Conservation (phyloP, 2,888 invertebrate genomes). For the Linnaemya tessellans region DNA sequence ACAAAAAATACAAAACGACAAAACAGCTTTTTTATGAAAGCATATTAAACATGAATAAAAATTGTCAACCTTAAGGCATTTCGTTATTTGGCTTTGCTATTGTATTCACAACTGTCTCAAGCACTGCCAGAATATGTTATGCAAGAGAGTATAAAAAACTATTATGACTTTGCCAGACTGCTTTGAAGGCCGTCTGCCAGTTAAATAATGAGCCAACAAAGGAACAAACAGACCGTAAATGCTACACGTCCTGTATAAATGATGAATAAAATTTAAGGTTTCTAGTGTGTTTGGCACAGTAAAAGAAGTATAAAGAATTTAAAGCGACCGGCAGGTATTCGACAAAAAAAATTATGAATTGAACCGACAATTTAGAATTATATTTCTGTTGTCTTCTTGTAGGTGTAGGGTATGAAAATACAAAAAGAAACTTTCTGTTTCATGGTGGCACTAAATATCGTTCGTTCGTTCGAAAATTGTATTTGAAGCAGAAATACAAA, state of each 20-base stretch:
- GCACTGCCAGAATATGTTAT: constrained; percentile 17
- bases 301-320: no score
- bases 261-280: not conserved
- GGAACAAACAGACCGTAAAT: constrained; percentile 12
- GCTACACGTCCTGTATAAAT: not conserved
- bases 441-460: no score
- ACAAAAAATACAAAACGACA: not conserved
- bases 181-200: constrained; percentile 12
- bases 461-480: no score
- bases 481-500: no score
- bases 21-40: not conserved
- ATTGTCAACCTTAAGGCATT: constrained; percentile 43
- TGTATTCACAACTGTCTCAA: constrained; percentile 52
- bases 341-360: no score
- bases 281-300: no score
- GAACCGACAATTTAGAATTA: no score
- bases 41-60: constrained; percentile 43
- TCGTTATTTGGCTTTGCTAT: not conserved
- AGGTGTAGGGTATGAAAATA: no score
- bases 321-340: not conserved
- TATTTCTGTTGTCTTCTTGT: no score
- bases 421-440: no score
- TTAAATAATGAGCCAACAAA: constrained; percentile 27
- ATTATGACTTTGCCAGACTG: not conserved
- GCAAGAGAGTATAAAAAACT: not conserved